Conservation (phyloP, 2,888 invertebrate species). For the Amblyteles armatorius region DNA sequence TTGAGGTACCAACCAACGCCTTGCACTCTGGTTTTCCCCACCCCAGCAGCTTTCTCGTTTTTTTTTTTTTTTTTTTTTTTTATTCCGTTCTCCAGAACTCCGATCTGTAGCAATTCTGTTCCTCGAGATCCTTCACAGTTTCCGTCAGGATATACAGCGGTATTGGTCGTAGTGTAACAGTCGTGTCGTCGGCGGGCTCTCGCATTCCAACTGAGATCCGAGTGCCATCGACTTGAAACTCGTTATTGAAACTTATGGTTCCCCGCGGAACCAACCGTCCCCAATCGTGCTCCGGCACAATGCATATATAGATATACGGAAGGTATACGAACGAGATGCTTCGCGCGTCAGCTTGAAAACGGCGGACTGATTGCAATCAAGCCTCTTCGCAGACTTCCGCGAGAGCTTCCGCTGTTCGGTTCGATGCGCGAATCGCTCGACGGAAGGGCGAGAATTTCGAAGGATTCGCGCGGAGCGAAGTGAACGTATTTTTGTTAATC, state of each 20-base stretch:
- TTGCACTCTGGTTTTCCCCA: constrained; percentile 43
- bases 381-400: constrained; percentile 78
- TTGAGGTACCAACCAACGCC: constrained; percentile 62
- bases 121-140: constrained; percentile 70
- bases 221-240: constrained; percentile 73
- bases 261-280: constrained; percentile 46
- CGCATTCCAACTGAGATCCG: constrained; percentile 60
- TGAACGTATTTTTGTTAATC: constrained; percentile 20
- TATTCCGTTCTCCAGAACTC: constrained; percentile 10
- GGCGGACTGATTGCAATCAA: constrained; percentile 81
- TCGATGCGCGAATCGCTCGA: constrained; percentile 66
- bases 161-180: constrained; percentile 26
- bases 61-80: constrained; percentile 30
- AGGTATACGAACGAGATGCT: constrained; percentile 7
- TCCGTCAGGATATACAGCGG: constrained; percentile 52
- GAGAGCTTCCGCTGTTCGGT: constrained; percentile 63
- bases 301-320: neutral
- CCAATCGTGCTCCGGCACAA: neutral
- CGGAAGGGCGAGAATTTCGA: constrained; percentile 30
- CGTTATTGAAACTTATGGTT: constrained; percentile 75
- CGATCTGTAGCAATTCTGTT: constrained; percentile 60
- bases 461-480: constrained; percentile 2
- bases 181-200: constrained; percentile 23
- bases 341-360: constrained; percentile 71
- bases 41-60: neutral